Percentiles rank a stretch among this genome's conserved stretches.
phyloP scores from a whole-genome alignment of 1,140 invertebrate genomes.

The Anadara kagoshimensis region DNA sequence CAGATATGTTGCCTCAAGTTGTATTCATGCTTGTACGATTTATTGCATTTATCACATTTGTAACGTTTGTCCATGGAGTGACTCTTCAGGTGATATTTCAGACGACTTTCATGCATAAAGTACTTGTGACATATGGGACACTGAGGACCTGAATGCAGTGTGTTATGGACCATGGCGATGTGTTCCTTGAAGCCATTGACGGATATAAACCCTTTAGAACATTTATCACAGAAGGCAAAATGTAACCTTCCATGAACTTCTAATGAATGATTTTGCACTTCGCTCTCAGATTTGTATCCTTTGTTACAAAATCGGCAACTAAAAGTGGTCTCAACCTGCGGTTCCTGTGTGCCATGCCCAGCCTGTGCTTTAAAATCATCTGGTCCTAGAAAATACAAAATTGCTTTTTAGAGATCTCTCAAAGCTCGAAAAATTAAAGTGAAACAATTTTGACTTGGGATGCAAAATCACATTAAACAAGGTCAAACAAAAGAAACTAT shows the following conservation, averaged over 20 bases:
- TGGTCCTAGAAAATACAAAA: too few relatives aligned
- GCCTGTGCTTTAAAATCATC: too few relatives aligned
- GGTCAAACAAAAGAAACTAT: too few relatives aligned
- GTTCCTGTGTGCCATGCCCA: too few relatives aligned
- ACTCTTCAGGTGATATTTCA: neutral
- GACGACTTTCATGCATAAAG: neutral
- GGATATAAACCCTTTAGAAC: neutral
- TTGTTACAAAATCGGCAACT: neutral
- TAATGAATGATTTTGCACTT: neutral
- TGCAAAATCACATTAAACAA: too few relatives aligned
- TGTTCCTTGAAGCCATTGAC: slow-evolving; percentile 1
- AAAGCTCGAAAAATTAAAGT: too few relatives aligned
- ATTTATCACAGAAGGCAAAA: neutral
- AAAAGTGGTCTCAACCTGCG: too few relatives aligned
- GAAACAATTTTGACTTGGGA: too few relatives aligned
- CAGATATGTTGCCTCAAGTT: neutral
- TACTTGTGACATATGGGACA: slow-evolving; percentile 2
- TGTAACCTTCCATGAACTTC: neutral
- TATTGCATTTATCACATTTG: neutral
- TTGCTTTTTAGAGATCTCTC: too few relatives aligned
- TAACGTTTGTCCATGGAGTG: neutral
- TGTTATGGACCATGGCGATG: slow-evolving; percentile 2
- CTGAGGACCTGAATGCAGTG: neutral
- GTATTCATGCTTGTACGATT: slow-evolving; percentile 5
- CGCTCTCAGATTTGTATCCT: neutral